Base-by-base conservation (phyloP, 2,113 vertebrate genomes). In the Colius striatus region DNA sequence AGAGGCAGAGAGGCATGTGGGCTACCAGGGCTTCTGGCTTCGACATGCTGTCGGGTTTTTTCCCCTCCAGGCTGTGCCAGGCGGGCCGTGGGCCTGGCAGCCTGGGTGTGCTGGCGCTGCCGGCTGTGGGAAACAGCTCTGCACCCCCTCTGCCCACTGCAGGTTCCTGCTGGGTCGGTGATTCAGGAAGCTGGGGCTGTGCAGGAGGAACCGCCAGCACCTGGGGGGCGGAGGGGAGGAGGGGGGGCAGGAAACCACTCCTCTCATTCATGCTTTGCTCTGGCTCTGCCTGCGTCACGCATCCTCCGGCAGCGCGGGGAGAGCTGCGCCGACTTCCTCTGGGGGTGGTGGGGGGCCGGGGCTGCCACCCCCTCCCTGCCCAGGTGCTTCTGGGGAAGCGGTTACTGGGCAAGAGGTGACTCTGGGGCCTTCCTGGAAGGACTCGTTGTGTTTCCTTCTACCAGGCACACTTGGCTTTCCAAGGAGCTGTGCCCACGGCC, bases 231-330 rank as follows among this genome's bases (percentile, higher is more conserved):
- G 75, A 3, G 32, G 76, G 66, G 62, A 55, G 34, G 43, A 20
- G 62, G 87, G 92, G 80, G 84, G 89, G 67, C 91, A 87, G 91
- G 89, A 95, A 94, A 87, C 93, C 95, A 91, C 93, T 80, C 96
- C 95, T 92, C 95, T 90, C 96, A 96, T 96, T 96, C 93, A 96
- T 96, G 95, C 95, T 94, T 96, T 89, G 91, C 95, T 95, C 57
- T 30, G 74, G 77, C 58, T 62, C 90, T 94, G 93, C 95, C 93
- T 96, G 95, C 92, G 89, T 96, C 95, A 96, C 63, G 65, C 91
- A 87, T 90, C 94, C 92, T 93, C 90, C 75, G 38, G 85, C 82
- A 93, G 94, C 65, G 48, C 92, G 26, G 90, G 91, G 70, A 87
- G 92, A 84, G 75, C 95, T 61, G 89, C 36, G 74, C 84, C 55